Base-by-base conservation (phyloP, 2,888 invertebrate genomes). In the Altica lythri region DNA sequence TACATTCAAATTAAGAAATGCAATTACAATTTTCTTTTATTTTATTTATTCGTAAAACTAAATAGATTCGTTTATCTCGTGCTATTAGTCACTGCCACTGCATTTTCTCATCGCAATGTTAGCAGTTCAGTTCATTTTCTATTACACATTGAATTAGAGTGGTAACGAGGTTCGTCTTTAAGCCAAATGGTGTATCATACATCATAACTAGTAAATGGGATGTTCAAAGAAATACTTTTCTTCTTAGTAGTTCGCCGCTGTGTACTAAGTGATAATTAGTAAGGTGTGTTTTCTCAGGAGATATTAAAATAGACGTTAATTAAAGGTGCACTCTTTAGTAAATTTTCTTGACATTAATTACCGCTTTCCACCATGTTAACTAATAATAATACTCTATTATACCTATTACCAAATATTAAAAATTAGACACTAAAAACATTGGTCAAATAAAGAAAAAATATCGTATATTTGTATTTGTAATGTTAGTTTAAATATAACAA, bases 181-280 rank as follows among this genome's bases (percentile, higher is more conserved):
- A 32, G 30, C 45, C 45, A 45, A 45, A 45, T 45, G 45, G 32
- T n/a, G n/a, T 22, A 18, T 45, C 45, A 45, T 45, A 32, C 45
- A 45, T 45, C 45, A 45, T 32, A 19, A 9, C 12, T 13, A 13
- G n/a, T 45, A 32, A 45, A 45, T 29, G 43, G 10, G 43, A 43
- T 9, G 43, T 43, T 43, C 43, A 32, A 45, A 45, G 32, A 32
- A 19, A 45, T 32, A 30, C 19, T 45, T 45, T 45, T 45, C 43
- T 17, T 30, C 44, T 16, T 9, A n/a, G 44, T 30, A 30, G 44
- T 30, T 17, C 17, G 30, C 44, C 25, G 32, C 30, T 32, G 10
- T 19, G 9, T 9, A 32, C 29, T 43, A 45, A 45, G 32, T 32
- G 45, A 45, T 45, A 45, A 45, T 45, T 45, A 45, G 45, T 9